phyloP scores from a whole-genome alignment of 2,797 vertebrate genomes.

The Cheirogaleus major region DNA sequence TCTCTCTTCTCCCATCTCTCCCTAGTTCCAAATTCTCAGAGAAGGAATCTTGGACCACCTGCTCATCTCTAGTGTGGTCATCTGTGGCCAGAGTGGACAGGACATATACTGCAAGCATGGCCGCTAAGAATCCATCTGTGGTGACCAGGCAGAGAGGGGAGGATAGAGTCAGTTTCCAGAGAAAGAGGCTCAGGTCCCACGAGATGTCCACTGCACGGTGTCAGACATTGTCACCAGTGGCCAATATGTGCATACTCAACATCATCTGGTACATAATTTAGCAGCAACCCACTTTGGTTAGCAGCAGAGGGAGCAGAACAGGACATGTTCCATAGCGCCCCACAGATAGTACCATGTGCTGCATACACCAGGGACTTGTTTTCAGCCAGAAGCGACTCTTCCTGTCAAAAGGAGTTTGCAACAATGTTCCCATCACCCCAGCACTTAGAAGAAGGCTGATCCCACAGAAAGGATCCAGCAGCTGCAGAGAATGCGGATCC shows the following conservation, averaged over 20 bases:
- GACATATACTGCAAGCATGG: background rate
- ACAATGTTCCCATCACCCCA: background rate
- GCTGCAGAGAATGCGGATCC: background rate
- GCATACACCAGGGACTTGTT: background rate
- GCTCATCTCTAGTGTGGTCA: background rate
- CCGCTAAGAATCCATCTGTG: too few species aligned
- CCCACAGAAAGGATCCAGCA: background rate
- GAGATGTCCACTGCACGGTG: background rate
- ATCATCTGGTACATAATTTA: background rate
- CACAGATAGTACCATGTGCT: background rate
- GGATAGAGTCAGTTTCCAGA: background rate
- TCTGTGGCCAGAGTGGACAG: background rate
- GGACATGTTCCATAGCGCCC: background rate
- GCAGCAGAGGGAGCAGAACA: background rate
- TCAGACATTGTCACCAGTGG: background rate
- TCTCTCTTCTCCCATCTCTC: background rate
- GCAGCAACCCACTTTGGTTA: background rate
- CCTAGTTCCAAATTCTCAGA: background rate
- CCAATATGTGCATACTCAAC: accelerated
- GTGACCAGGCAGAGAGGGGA: background rate
- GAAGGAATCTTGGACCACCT: background rate
- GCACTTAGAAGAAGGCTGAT: background rate
- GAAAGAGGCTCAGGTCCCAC: background rate
- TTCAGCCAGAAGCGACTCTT: background rate
- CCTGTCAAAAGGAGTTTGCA: slow-evolving; percentile 8